Evolutionary conservation across 2,888 invertebrate genomes (phyloP).

Genomic region (Sipha maydis): DNA sequence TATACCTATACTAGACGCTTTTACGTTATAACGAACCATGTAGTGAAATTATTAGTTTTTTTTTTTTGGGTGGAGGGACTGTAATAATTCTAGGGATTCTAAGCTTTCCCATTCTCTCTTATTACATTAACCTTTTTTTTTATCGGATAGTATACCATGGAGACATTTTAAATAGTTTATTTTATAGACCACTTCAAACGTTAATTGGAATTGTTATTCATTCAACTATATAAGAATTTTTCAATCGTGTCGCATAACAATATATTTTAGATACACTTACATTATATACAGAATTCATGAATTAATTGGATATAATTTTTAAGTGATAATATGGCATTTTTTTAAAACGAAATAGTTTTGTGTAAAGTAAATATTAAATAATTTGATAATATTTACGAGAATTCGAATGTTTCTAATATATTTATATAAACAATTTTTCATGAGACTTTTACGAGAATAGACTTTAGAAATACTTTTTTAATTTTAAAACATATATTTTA

Average conservation of each 20-base stretch:
- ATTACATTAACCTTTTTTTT: too few relatives aligned
- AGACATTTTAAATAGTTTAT: background rate
- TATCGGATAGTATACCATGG: background rate
- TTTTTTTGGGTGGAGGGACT: too few relatives aligned
- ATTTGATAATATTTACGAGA: background rate
- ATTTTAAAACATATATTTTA: background rate
- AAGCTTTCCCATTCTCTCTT: too few relatives aligned
- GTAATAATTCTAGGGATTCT: too few relatives aligned
- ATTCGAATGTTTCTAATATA: slow-evolving; percentile 1
- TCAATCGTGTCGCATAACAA: background rate
- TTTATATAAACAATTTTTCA: slow-evolving; percentile 8
- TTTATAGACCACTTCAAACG: background rate
- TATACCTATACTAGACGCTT: too few relatives aligned
- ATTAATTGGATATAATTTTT: background rate
- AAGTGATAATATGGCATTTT: background rate
- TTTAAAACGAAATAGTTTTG: background rate
- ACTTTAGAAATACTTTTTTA: slow-evolving; percentile 15
- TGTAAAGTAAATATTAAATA: background rate
- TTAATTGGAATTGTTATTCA: background rate
- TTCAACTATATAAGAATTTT: background rate
- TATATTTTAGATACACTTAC: background rate
- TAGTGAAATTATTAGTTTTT: too few relatives aligned
- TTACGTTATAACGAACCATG: too few relatives aligned
- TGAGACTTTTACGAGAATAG: slow-evolving; percentile 1
- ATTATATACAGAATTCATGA: background rate